Evolutionary conservation across 2,113 vertebrate genomes (phyloP), one percentile per base, ranked within the genome.

Genomic region (Gavialis gangeticus): DNA sequence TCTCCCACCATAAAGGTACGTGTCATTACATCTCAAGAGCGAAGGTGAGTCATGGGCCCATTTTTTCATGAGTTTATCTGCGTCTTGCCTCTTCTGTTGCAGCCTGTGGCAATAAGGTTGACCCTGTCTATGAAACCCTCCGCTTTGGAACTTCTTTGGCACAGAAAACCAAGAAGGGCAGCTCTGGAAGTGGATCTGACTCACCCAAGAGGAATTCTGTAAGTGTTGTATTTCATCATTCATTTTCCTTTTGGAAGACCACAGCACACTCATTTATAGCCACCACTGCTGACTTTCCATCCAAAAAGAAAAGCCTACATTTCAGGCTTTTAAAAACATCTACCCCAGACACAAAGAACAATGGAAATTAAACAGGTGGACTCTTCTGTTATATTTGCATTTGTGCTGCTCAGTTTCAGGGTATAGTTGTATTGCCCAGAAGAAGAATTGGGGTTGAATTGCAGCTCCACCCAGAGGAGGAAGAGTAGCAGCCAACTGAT

Each of bases 61-160:
- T 73, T 34, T 18, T 75, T 75, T 84, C 24, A 81, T 7, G 10
- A 27, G 73, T 2, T 96, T 64, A 95, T 59, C 10, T 56, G 12
- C 27, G 30, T 96, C 86, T 97, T 93, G 28, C 76, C 79, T 90
- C 62, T 94, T 97, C 89, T 94, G 4, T 97, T 96, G 21, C 96
- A 99, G 99, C 99, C 75, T 99, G 99, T 95, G 99, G 99, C 85
- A 99, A 99, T 95, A 99, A 99, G 92, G 99, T 99, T 95, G 99
- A 99, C 93, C 99, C 99, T 0, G 99, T 99, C 22, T 99, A 99
- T 37, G 99, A 99, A 98, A 98, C 99, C 22, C 98, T 99, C 27
- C 98, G 99, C 67, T 99, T 99, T 79, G 99, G 99, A 82, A 99
- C 99, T 30, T 99, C 99, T 3, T 96, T 99, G 96, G 99, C 99